These are phyloP conservation scores for Atta cephalotes DNA, from an alignment of 1,140 invertebrate genomes.

Conservation along the genomic window DNA sequence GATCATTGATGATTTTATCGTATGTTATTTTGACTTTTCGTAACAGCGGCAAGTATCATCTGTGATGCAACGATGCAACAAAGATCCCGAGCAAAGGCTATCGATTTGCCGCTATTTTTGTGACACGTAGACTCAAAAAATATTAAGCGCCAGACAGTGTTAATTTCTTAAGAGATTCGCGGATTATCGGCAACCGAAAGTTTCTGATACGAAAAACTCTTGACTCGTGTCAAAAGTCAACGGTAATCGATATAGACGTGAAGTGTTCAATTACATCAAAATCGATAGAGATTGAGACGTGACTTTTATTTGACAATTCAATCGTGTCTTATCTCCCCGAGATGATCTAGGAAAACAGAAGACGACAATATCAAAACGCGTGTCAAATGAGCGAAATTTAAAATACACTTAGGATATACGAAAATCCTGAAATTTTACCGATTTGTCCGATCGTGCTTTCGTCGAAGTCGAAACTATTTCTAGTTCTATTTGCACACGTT, in stretches of 20 bases:
- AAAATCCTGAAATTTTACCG: not conserved
- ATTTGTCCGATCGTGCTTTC: not conserved
- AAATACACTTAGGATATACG: not conserved
- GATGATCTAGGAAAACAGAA: not conserved
- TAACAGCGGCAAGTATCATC: not conserved
- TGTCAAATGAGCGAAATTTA: slow-evolving; percentile 6
- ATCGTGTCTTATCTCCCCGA: slow-evolving; percentile 30
- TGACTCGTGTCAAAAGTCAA: slow-evolving; percentile 56
- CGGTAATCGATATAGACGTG: not conserved
- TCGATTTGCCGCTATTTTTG: not conserved
- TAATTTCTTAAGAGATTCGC: not conserved
- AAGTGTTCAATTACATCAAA: slow-evolving; percentile 44
- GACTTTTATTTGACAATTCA: slow-evolving; percentile 7
- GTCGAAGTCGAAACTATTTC: slow-evolving; percentile 5
- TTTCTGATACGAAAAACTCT: slow-evolving; percentile 3
- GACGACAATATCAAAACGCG: not conserved
- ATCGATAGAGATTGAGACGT: slow-evolving; percentile 35
- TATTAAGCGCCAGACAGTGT: slow-evolving; percentile 34
- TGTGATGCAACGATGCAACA: not conserved
- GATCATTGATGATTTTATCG: not conserved
- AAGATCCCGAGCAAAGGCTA: slow-evolving; percentile 27
- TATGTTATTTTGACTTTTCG: not conserved
- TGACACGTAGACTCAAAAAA: slow-evolving; percentile 12
- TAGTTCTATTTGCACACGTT: not conserved
- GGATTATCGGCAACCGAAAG: slow-evolving; percentile 36